Evolutionary conservation across 2,888 invertebrate genomes (phyloP).

Genomic region (Slavum lentiscoides): DNA sequence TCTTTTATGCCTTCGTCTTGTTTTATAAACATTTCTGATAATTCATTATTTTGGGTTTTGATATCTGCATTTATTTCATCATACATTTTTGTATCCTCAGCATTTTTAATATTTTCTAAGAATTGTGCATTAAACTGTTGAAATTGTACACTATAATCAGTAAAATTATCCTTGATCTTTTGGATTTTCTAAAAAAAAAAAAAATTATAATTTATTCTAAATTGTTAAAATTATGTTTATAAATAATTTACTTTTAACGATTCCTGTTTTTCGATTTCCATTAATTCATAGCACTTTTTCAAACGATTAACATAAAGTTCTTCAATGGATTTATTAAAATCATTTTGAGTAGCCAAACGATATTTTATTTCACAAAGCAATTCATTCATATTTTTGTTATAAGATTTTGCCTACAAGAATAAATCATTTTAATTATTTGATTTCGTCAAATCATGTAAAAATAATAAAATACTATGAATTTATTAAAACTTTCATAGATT

Average conservation of each 20-base stretch:
- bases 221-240: neutral
- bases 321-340: slow-evolving; percentile 31
- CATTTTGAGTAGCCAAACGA: slow-evolving; percentile 21
- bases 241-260: slow-evolving; percentile 35
- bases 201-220: neutral
- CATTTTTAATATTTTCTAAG: slow-evolving; percentile 31
- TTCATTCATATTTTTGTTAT: slow-evolving; percentile 43
- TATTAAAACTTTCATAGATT: too few relatives aligned
- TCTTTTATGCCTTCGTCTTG: slow-evolving; percentile 36
- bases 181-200: slow-evolving; percentile 37
- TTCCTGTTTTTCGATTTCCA: slow-evolving; percentile 41
- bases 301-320: slow-evolving; percentile 15
- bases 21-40: slow-evolving; percentile 36
- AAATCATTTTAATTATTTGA: neutral
- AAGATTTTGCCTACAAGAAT: slow-evolving; percentile 19
- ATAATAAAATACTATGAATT: too few relatives aligned
- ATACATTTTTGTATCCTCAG: neutral
- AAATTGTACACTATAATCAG: slow-evolving; percentile 13
- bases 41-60: slow-evolving; percentile 23
- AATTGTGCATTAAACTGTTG: slow-evolving; percentile 32
- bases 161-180: slow-evolving; percentile 31
- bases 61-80: slow-evolving; percentile 20
- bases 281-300: slow-evolving; percentile 31
- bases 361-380: slow-evolving; percentile 38
- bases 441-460: too few relatives aligned